Percentiles rank a stretch among this genome's conserved stretches.
Conservation (phyloP, 2,797 vertebrate species). For the Sphaeramia orbicularis region DNA sequence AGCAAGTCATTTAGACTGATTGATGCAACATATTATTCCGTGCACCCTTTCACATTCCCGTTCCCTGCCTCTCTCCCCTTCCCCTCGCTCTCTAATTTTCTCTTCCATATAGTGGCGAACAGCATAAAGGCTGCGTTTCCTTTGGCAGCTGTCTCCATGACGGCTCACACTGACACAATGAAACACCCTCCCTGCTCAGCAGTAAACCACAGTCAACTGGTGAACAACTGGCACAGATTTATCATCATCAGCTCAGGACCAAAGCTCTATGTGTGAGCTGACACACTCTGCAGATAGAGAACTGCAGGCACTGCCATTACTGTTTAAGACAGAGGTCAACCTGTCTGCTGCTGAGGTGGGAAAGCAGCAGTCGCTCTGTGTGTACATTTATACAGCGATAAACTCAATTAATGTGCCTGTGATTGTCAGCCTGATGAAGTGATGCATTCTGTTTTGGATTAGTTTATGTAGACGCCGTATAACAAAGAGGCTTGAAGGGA, state of each 20-base stretch:
- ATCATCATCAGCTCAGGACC: conserved; percentile 78
- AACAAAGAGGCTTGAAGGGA: conserved; percentile 44
- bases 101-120: conserved; percentile 59
- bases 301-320: conserved; percentile 62
- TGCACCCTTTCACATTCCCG: conserved; percentile 41
- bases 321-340: conserved; percentile 70
- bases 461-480: conserved; percentile 30
- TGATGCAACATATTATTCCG: conserved; percentile 81
- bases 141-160: conserved; percentile 78
- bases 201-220: conserved; percentile 81
- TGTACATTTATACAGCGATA: conserved; percentile 37
- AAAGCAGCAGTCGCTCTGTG: conserved; percentile 34
- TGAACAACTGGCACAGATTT: conserved; percentile 79
- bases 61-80: conserved; percentile 5
- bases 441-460: conserved; percentile 29
- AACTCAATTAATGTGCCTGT: conserved; percentile 51
- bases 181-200: conserved; percentile 71
- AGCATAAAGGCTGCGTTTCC: conserved; percentile 67
- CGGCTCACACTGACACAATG: conserved; percentile 70
- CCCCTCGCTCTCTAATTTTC: conserved; percentile 62
- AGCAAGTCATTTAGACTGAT: conserved; percentile 85
- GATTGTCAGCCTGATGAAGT: conserved; percentile 36
- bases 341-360: conserved; percentile 33
- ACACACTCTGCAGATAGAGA: conserved; percentile 62
- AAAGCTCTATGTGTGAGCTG: conserved; percentile 61